Base-by-base conservation (phyloP, 2,888 invertebrate species). In the Drosophila maculinotata region DNA sequence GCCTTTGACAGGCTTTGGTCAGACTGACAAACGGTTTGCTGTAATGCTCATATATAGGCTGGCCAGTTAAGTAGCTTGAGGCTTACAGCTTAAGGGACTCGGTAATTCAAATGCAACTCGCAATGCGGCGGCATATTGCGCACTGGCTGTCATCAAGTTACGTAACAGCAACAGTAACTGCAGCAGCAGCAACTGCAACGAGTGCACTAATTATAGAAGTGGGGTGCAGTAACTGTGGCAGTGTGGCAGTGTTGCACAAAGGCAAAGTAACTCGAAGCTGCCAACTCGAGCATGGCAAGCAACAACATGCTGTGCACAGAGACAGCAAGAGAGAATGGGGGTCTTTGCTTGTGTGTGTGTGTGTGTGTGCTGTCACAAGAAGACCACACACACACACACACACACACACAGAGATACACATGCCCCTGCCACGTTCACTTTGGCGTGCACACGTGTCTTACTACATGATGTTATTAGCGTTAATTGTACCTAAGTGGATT, bases 401-500 rank as follows among this genome's bases (percentile, higher is more conserved):
- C 25, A 26, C 3, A n/a, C n/a, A n/a, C n/a, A n/a, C n/a, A n/a
- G n/a, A n/a, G n/a, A n/a, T n/a, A 4, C 5, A 0, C 20, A 1
- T 3, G 1, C 28, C 2, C 10, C 7, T 8, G 26, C 47, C 41
- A 31, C 47, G n/a, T 28, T 30, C n/a, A n/a, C n/a, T 2, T n/a
- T 15, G 28, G 26, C 17, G n/a, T 12, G 44, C 60, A 69, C 76
- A 69, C 69, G 65, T n/a, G n/a, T n/a, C n/a, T n/a, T n/a, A n/a
- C n/a, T 74, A 60, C 70, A 70, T 71, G 78, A 78, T 60, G 69
- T 63, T 78, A 85, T 85, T 79, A 85, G 60, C 76, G 65, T 70
- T 81, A 78, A 80, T 85, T 79, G 79, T 47, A 54, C 62, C 73
- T 70, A 85, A 85, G 85, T 80, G 79, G 66, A 79, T 80, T 80